A percentile compares a stretch with the other conserved stretches of the same genome.
Evolutionary conservation across 2,888 invertebrate genomes (phyloP).

Genomic region (Hofmannophila pseudospretella): DNA sequence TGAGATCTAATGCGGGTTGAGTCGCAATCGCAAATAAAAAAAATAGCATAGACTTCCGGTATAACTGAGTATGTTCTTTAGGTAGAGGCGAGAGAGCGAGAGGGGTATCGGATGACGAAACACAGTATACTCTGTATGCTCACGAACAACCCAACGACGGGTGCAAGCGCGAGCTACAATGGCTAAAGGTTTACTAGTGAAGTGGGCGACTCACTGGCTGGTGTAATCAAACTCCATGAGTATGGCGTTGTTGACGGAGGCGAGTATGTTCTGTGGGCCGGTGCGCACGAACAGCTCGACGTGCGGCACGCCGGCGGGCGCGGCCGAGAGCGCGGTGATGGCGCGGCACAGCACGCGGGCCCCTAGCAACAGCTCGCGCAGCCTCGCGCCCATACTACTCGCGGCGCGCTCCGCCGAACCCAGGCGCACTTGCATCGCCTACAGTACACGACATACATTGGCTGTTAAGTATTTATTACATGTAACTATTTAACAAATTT

Average conservation of each 20-base stretch:
- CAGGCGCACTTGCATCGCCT: conserved; percentile 78
- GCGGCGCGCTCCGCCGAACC: conserved; percentile 76
- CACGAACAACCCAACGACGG: too few species aligned
- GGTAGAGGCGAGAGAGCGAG: too few species aligned
- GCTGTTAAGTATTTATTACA: too few species aligned
- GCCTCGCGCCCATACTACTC: conserved; percentile 70
- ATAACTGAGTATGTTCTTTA: too few species aligned
- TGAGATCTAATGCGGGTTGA: too few species aligned
- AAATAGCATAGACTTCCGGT: too few species aligned
- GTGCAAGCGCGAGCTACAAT: too few species aligned
- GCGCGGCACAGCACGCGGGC: conserved; percentile 66
- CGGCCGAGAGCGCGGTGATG: conserved; percentile 36
- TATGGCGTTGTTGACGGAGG: conserved; percentile 84
- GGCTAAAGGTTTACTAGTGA: too few species aligned
- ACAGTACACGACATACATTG: conserved; percentile 6
- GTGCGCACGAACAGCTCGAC: conserved; percentile 85
- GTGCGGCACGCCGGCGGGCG: conserved; percentile 56
- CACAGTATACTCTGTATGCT: too few species aligned
- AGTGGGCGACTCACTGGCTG: conserved; percentile 63
- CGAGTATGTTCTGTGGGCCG: conserved; percentile 79
- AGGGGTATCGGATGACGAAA: too few species aligned
- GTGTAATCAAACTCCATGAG: conserved; percentile 78
- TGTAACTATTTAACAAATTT: too few species aligned
- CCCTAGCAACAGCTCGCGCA: conserved; percentile 77
- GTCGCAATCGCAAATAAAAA: too few species aligned